Conservation (phyloP, 2,888 invertebrate genomes). For the Eilema griseolum region DNA sequence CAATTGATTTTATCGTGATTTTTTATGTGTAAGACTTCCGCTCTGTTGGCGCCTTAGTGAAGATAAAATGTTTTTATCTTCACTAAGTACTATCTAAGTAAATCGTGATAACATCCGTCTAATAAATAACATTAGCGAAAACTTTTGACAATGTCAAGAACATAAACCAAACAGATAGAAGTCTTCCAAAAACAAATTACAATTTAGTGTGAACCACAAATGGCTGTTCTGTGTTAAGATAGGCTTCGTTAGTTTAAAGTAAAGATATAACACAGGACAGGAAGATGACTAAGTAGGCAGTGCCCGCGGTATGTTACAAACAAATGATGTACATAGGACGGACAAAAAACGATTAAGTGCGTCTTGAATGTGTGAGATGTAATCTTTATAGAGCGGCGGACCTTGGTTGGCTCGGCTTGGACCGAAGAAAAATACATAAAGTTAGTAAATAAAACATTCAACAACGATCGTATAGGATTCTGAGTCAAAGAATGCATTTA, state of each 20-base stretch:
- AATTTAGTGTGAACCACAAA: background rate
- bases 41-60: background rate
- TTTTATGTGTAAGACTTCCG: background rate
- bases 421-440: constrained; percentile 37
- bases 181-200: background rate
- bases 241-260: background rate
- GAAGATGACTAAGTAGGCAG: background rate
- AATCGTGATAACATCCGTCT: too few relatives aligned
- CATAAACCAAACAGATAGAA: too few relatives aligned
- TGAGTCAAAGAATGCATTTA: constrained; percentile 1
- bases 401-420: constrained; percentile 48
- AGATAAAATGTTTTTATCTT: too few relatives aligned
- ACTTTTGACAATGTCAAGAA: background rate
- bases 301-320: constrained; percentile 18
- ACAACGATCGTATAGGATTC: constrained; percentile 9
- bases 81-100: too few relatives aligned
- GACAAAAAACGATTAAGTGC: constrained; percentile 45
- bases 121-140: background rate
- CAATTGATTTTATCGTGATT: background rate
- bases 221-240: background rate
- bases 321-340: constrained; percentile 34
- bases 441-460: constrained; percentile 18
- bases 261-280: background rate
- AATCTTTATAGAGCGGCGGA: constrained; percentile 55
- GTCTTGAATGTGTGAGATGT: constrained; percentile 48